Base-by-base conservation (phyloP, 92 coral and sea anemone species). In the Micromussa lordhowensis region DNA sequence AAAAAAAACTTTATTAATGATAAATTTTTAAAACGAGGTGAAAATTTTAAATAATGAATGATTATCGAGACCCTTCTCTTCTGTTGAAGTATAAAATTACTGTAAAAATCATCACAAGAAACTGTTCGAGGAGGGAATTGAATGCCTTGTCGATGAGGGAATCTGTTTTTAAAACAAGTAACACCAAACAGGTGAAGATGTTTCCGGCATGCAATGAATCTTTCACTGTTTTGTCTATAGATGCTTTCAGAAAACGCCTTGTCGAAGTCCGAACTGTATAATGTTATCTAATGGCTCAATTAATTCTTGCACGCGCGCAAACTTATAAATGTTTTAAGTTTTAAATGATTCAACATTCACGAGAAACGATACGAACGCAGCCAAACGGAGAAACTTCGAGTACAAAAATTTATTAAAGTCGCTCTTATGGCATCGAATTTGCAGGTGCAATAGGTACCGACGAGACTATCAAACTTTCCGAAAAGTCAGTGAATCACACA, bases 321-420 rank as follows among this genome's bases (percentile, higher is more conserved):
- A 19, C 59, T 40, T 19, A 68, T 82, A 36, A 82, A 69, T 83
- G 38, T 83, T 83, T 49, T 10, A 70, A 30, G 68, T 22, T 19
- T 34, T 73, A 8, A 1, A 18, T 21, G 5, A 5, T 19, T 18
- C 53, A 36, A 1, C 13, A 35, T 73, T 73, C 26, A 18, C 77
- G n/a, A 72, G 51, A 44, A 44, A 44, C 51, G 51, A 44, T 44
- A 44, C 8, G 51, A 44, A 44, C 9, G 51, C 51, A 44, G 9
- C 51, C 12, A 44, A 44, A 8, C 10, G 0, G 51, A 44, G 51
- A 44, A 44, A 11, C 51, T 44, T 44, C 10, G 12, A 44, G 51
- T 44, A 44, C 51, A 44, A 44, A 44, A 44, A 44, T 5, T 44
- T 44, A 44, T 44, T 8, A 8, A 44, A 44, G 51, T 44, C 51